These are phyloP conservation scores for Botia almorhae DNA, from an alignment of 2,797 vertebrate species.

Conservation along the genomic window DNA sequence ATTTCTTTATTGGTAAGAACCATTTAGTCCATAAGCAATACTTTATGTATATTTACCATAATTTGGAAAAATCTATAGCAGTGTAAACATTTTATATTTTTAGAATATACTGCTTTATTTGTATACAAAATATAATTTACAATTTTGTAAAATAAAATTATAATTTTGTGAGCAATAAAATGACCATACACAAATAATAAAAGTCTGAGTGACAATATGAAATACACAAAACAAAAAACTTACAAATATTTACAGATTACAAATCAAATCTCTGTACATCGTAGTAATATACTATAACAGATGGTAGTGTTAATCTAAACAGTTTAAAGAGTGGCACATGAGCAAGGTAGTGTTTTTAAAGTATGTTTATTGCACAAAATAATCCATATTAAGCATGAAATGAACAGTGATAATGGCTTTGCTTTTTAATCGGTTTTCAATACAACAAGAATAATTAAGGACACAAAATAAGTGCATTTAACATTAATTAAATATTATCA, in stretches of 20 bases:
- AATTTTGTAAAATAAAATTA: too few species aligned
- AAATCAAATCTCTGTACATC: background rate
- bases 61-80: background rate
- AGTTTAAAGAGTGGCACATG: too few species aligned
- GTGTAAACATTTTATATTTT: background rate
- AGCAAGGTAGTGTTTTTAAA: slow-evolving; percentile 3
- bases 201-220: background rate
- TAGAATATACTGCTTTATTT: background rate
- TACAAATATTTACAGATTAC: too few species aligned
- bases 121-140: too few species aligned
- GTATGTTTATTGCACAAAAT: slow-evolving; percentile 39
- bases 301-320: background rate
- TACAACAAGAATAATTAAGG: slow-evolving; percentile 1
- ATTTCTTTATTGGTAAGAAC: background rate
- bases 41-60: background rate
- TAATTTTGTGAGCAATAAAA: too few species aligned
- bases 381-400: slow-evolving; percentile 13
- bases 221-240: background rate
- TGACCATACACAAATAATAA: too few species aligned
- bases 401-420: slow-evolving; percentile 13
- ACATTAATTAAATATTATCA: slow-evolving; percentile 45
- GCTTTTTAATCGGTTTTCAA: background rate
- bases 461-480: slow-evolving; percentile 23
- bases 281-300: background rate
- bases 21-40: background rate